A percentile compares a stretch with the other conserved stretches of the same genome.
These are phyloP conservation scores for Leptinotarsa peninsularis DNA, from an alignment of 2,888 invertebrate genomes.

Conservation along the genomic window DNA sequence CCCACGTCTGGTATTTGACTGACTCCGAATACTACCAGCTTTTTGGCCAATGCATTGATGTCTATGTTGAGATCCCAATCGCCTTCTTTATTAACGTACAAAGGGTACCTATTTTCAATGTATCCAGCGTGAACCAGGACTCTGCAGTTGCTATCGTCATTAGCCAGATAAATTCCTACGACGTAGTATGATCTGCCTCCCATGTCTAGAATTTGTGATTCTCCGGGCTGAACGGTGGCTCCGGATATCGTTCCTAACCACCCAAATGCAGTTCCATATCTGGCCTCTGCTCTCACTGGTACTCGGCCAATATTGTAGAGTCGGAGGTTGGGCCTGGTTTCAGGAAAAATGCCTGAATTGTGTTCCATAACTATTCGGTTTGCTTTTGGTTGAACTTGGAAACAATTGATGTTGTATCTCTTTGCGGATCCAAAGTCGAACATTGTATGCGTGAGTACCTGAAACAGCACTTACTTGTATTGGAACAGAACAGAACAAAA, in stretches of 20 bases:
- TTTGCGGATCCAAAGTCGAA: too few relatives aligned
- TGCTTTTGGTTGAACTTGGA: too few relatives aligned
- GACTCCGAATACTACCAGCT: conserved; percentile 12
- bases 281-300: neutral
- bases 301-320: neutral
- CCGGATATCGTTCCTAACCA: too few relatives aligned
- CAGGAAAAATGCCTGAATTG: neutral
- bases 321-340: neutral
- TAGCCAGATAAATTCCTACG: neutral
- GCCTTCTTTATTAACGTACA: neutral
- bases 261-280: neutral
- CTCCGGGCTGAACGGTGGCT: too few relatives aligned
- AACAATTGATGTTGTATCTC: too few relatives aligned
- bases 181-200: neutral
- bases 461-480: too few relatives aligned
- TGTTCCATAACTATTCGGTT: neutral
- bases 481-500: too few relatives aligned
- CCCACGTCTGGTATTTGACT: conserved; percentile 16
- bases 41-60: neutral
- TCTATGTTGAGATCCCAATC: neutral
- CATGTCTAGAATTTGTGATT: neutral
- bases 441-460: too few relatives aligned
- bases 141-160: neutral
- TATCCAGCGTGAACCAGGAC: neutral
- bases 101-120: neutral